Conservation (phyloP, 1,140 invertebrate species). For the Pissodes strobi region DNA sequence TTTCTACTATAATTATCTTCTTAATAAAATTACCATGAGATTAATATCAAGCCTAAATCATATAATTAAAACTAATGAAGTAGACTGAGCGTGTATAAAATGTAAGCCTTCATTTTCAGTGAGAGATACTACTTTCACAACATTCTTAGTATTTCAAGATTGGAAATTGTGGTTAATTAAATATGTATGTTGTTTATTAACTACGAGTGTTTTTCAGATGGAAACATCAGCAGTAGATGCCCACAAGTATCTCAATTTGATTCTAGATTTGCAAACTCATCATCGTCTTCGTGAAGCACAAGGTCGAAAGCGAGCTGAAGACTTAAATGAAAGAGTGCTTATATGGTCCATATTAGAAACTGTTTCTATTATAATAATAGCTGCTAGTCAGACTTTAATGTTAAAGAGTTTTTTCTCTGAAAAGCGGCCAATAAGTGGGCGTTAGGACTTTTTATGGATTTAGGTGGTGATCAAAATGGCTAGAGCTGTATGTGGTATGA, state of each 20-base stretch:
- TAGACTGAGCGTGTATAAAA: too few relatives aligned
- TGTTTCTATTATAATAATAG: slow-evolving; percentile 79
- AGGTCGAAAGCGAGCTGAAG: slow-evolving; percentile 91
- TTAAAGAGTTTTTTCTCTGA: slow-evolving; percentile 96
- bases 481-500: too few relatives aligned
- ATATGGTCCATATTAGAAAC: slow-evolving; percentile 93
- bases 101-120: too few relatives aligned
- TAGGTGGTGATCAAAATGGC: too few relatives aligned
- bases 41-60: not conserved
- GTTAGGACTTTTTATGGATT: slow-evolving; percentile 4
- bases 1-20: too few relatives aligned
- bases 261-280: slow-evolving; percentile 95
- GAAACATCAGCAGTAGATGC: slow-evolving; percentile 88
- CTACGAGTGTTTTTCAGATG: slow-evolving; percentile 66
- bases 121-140: too few relatives aligned
- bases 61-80: too few relatives aligned
- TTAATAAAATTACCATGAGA: not conserved
- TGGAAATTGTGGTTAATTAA: too few relatives aligned
- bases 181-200: too few relatives aligned
- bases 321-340: slow-evolving; percentile 91
- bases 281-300: slow-evolving; percentile 93
- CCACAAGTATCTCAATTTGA: slow-evolving; percentile 83
- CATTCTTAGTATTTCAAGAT: too few relatives aligned
- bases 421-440: slow-evolving; percentile 61
- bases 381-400: slow-evolving; percentile 87